These are phyloP conservation scores for Drosophila setosimentum DNA, from an alignment of 2,888 invertebrate genomes.

Conservation along the genomic window DNA sequence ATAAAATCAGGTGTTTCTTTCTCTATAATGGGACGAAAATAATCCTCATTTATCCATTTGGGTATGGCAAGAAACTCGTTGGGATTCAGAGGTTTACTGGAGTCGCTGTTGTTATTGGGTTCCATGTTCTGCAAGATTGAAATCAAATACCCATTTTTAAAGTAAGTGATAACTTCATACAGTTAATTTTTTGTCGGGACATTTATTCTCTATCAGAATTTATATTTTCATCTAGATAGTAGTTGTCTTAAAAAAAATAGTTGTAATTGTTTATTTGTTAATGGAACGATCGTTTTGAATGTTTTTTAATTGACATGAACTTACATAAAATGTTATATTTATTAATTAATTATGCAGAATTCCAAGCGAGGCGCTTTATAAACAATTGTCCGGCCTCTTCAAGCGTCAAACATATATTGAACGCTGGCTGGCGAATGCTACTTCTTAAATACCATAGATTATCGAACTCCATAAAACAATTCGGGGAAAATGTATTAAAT, in stretches of 20 bases:
- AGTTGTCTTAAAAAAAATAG: too few relatives aligned
- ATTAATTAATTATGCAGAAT: too few relatives aligned
- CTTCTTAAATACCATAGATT: neutral
- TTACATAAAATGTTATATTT: too few relatives aligned
- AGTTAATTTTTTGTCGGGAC: too few relatives aligned
- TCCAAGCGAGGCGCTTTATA: neutral
- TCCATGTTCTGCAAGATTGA: constrained; percentile 38
- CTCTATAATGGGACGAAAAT: constrained; percentile 66
- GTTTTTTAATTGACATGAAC: constrained; percentile 4
- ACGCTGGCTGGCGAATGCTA: constrained; percentile 3
- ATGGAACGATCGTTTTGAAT: neutral
- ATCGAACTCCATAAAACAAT: too few relatives aligned
- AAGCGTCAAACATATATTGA: too few relatives aligned
- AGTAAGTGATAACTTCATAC: neutral
- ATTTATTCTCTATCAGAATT: too few relatives aligned
- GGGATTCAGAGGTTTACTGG: constrained; percentile 55
- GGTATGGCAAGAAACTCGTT: constrained; percentile 72
- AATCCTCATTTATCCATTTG: constrained; percentile 74
- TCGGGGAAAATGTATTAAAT: too few relatives aligned
- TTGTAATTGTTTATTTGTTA: too few relatives aligned
- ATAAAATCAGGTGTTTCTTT: constrained; percentile 62
- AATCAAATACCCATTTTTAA: neutral
- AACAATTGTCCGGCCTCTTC: too few relatives aligned
- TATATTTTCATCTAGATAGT: too few relatives aligned
- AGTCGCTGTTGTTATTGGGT: constrained; percentile 16